phyloP scores from a whole-genome alignment of 2,113 vertebrate genomes.

The Circaetus gallicus region DNA sequence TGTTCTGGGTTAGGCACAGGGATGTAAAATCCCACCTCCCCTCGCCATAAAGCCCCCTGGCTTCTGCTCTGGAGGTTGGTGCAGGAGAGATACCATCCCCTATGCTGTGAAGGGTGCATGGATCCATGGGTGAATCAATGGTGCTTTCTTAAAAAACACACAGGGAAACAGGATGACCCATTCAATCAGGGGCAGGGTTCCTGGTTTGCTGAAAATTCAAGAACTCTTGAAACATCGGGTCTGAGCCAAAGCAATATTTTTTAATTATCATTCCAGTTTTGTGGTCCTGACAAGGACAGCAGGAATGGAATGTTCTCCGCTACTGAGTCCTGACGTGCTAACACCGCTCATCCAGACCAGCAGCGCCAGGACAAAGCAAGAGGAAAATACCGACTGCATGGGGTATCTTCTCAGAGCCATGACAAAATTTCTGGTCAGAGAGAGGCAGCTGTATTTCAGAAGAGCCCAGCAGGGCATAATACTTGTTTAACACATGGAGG shows the following conservation, averaged over 20 bases:
- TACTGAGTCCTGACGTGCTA: neutral
- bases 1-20: neutral
- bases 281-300: neutral
- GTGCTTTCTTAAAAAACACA: neutral
- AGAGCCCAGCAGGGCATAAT: neutral
- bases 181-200: neutral
- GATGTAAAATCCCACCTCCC: neutral
- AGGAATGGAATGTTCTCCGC: neutral
- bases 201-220: neutral
- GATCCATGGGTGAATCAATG: neutral
- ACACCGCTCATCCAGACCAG: neutral
- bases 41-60: neutral
- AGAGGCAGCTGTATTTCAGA: neutral
- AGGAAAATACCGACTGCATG: neutral
- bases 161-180: neutral
- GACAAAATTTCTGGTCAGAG: neutral
- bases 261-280: neutral
- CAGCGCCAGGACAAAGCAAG: neutral
- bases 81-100: neutral
- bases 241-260: neutral
- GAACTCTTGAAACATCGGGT: neutral
- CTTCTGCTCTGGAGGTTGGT: neutral
- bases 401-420: neutral
- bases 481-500: neutral
- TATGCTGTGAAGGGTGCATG: neutral